These are phyloP conservation scores for Notodonta ziczac DNA, from an alignment of 2,888 invertebrate genomes.

Conservation along the genomic window DNA sequence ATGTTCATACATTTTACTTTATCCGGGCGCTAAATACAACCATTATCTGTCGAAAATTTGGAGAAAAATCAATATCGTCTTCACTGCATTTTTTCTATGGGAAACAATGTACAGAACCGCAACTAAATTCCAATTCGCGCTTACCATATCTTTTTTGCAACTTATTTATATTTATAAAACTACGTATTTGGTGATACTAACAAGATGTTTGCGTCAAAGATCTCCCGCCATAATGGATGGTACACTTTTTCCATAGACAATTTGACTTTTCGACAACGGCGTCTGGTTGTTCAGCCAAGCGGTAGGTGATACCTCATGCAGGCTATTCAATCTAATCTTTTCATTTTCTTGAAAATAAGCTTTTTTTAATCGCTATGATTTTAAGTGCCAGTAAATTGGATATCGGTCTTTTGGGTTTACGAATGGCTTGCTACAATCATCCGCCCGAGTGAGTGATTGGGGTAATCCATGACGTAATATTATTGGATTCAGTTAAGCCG, in stretches of 20 bases:
- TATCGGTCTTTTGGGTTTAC: slow-evolving; percentile 15
- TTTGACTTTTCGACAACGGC: slow-evolving; percentile 53
- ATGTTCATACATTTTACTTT: no score
- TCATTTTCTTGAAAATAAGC: neutral
- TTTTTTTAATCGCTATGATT: slow-evolving; percentile 14
- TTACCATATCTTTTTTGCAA: slow-evolving; percentile 42
- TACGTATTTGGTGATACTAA: slow-evolving; percentile 78
- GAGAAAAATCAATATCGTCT: no score
- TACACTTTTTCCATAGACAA: slow-evolving; percentile 56
- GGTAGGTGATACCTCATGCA: slow-evolving; percentile 37
- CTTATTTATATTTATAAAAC: slow-evolving; percentile 79
- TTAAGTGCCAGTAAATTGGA: slow-evolving; percentile 37
- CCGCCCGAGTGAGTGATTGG: slow-evolving; percentile 13
- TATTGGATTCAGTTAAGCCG: slow-evolving; percentile 20
- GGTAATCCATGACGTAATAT: slow-evolving; percentile 22
- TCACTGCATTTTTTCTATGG: no score
- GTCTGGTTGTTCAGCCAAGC: slow-evolving; percentile 39
- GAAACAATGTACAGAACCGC: slow-evolving; percentile 25
- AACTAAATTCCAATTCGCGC: slow-evolving; percentile 2
- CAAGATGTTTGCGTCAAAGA: slow-evolving; percentile 77
- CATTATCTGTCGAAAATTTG: no score
- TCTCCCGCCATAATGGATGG: slow-evolving; percentile 58
- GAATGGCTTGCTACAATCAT: neutral
- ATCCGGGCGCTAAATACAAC: no score
- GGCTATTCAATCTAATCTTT: slow-evolving; percentile 27